A percentile compares a stretch with the other conserved stretches of the same genome.
Evolutionary conservation across 2,888 invertebrate species (phyloP).

Genomic region (Apotomis betuletana): DNA sequence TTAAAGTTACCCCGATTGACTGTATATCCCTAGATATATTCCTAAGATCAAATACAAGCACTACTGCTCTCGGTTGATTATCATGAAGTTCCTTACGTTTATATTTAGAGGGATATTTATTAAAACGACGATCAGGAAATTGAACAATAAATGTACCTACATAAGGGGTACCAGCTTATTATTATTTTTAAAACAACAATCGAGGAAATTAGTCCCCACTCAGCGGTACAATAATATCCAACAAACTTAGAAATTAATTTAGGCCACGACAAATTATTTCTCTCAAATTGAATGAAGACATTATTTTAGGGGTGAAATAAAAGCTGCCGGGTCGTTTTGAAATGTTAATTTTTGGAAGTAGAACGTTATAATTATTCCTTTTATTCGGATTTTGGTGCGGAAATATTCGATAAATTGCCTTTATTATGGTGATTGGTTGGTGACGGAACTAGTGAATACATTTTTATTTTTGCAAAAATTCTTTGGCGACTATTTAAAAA

Average conservation of each 20-base stretch:
- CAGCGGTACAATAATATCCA: constrained; percentile 55
- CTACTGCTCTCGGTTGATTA: neutral
- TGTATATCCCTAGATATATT: neutral
- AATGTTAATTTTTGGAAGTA: constrained; percentile 58
- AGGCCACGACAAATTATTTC: constrained; percentile 63
- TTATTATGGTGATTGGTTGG: constrained; percentile 1
- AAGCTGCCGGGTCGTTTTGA: constrained; percentile 57
- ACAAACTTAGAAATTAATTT: constrained; percentile 69
- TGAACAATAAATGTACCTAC: constrained; percentile 34
- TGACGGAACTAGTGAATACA: neutral
- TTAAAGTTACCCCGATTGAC: too few species aligned
- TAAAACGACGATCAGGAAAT: constrained; percentile 10
- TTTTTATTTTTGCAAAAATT: neutral
- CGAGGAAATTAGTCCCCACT: constrained; percentile 55
- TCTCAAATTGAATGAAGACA: constrained; percentile 62
- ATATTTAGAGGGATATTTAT: neutral
- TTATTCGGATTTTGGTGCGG: constrained; percentile 24
- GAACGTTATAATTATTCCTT: constrained; percentile 47
- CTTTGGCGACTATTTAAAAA: too few species aligned
- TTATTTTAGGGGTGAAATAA: constrained; percentile 59
- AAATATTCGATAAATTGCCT: constrained; percentile 30
- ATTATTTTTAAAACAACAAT: constrained; percentile 49
- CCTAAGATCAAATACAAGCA: neutral
- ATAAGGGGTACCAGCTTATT: constrained; percentile 45
- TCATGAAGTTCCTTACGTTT: neutral